Evolutionary conservation across 2,113 vertebrate species (phyloP).

Genomic region (Tyrannus savana): DNA sequence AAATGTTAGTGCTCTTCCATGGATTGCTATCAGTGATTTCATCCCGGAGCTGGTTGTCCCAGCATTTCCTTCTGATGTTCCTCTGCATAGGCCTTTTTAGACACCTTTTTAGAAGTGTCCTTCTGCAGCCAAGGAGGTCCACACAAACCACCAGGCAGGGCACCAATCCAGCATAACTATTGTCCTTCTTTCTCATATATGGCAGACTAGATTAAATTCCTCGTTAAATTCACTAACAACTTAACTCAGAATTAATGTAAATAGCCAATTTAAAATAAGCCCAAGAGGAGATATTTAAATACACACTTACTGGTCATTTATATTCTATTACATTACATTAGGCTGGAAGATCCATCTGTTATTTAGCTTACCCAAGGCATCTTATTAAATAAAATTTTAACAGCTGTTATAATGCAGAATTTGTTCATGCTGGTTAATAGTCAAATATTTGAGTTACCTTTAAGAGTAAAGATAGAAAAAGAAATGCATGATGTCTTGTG

Average conservation of each 20-base stretch:
- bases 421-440: not conserved
- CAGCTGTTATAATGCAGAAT: not conserved
- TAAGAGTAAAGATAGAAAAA: not conserved
- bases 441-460: not conserved
- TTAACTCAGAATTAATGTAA: slow-evolving; percentile 26
- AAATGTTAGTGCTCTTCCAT: not conserved
- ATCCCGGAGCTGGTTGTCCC: not conserved
- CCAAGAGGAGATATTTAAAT: slow-evolving; percentile 44
- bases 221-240: not conserved
- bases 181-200: not conserved
- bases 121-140: not conserved
- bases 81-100: not conserved
- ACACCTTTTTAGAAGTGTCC: not conserved
- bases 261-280: slow-evolving; percentile 29
- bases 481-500: not conserved
- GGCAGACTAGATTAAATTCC: slow-evolving; percentile 1
- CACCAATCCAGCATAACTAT: not conserved
- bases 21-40: not conserved
- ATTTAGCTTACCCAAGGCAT: not conserved
- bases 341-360: slow-evolving; percentile 2
- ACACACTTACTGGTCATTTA: slow-evolving; percentile 4
- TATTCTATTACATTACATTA: slow-evolving; percentile 19
- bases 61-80: not conserved
- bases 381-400: not conserved
- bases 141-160: not conserved